These are phyloP conservation scores for Drosophila affinis DNA, from an alignment of 2,888 invertebrate genomes.

Conservation along the genomic window DNA sequence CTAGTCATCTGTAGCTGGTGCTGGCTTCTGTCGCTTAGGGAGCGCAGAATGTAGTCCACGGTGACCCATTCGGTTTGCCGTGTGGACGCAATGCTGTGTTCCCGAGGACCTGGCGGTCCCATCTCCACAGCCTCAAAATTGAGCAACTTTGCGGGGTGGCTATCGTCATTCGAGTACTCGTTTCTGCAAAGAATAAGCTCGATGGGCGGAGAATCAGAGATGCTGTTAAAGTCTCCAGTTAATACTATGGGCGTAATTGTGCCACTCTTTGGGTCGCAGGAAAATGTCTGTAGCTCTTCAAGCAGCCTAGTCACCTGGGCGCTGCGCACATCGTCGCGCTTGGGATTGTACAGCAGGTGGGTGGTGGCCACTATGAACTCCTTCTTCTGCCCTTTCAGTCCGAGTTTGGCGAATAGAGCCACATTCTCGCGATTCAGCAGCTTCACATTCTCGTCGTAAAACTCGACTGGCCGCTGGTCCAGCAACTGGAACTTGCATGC, in stretches of 20 bases:
- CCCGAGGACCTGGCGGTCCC: not conserved
- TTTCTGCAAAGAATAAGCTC: constrained; percentile 10
- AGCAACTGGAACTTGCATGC: constrained; percentile 87
- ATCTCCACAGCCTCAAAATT: constrained; percentile 52
- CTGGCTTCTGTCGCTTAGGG: constrained; percentile 81
- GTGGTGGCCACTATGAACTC: constrained; percentile 94
- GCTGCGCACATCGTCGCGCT: constrained; percentile 93
- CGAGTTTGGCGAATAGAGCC: constrained; percentile 91
- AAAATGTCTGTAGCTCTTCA: constrained; percentile 92
- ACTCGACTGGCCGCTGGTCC: constrained; percentile 89
- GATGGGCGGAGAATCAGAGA: constrained; percentile 80
- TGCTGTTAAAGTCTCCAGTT: constrained; percentile 93
- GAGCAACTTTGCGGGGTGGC: constrained; percentile 35
- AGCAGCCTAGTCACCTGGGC: constrained; percentile 94
- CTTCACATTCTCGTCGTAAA: constrained; percentile 80
- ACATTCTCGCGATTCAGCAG: constrained; percentile 94
- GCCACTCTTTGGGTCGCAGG: constrained; percentile 82
- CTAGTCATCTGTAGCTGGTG: constrained; percentile 82
- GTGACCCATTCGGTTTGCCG: constrained; percentile 90
- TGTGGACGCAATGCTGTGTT: constrained; percentile 86
- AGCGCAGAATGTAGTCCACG: constrained; percentile 96
- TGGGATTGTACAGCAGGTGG: constrained; percentile 96
- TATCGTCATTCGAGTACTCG: not conserved
- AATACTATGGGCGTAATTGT: constrained; percentile 89
- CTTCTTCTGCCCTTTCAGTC: constrained; percentile 81